Base-by-base conservation (phyloP, 2,888 invertebrate genomes). In the Drosophila macrospina region DNA sequence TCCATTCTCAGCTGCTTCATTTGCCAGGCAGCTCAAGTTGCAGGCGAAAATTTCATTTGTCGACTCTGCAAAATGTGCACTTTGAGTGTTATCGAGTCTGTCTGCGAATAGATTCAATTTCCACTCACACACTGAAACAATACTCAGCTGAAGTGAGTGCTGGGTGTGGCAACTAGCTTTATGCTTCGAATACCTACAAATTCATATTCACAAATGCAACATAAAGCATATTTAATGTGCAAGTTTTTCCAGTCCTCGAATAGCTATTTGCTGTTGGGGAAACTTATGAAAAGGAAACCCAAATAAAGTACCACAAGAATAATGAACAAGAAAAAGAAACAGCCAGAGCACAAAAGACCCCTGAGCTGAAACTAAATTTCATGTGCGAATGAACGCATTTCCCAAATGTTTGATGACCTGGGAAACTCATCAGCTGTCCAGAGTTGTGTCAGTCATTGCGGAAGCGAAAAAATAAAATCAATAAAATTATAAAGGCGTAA, bases 401-500 rank as follows among this genome's bases (percentile, higher is more conserved):
- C 36, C 36, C 11, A 70, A 57, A 62, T 64, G 59, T 52, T 68
- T 73, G 50, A 64, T 61, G 54, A 41, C 52, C 55, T 85, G 88
- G 81, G 84, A 85, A 88, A 57, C 51, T 66, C 56, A 39, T 80
- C 84, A 85, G 86, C 83, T 85, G 88, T 57, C 69, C 57, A 24
- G 39, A 45, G 42, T 78, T 80, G 65, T 59, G 78, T 67, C 65
- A 69, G 78, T 69, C 74, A 71, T 60, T 47, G 66, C 66, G 55
- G 69, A 86, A 79, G 66, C 66, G 55, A 67, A 86, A 81, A 86
- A 85, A 85, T 85, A 81, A 86, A 85, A 85, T 85, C 85, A 81
- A 85, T 85, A 85, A 88, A 85, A 79, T 88, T 88, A 86, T 79
- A 73, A 71, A 85, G 73, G 85, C 89, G 77, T 81, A 72, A 81